A percentile compares a stretch with the other conserved stretches of the same genome.
These are phyloP conservation scores for Gymnoscopelus braueri DNA, from an alignment of 2,797 vertebrate genomes.

Conservation along the genomic window DNA sequence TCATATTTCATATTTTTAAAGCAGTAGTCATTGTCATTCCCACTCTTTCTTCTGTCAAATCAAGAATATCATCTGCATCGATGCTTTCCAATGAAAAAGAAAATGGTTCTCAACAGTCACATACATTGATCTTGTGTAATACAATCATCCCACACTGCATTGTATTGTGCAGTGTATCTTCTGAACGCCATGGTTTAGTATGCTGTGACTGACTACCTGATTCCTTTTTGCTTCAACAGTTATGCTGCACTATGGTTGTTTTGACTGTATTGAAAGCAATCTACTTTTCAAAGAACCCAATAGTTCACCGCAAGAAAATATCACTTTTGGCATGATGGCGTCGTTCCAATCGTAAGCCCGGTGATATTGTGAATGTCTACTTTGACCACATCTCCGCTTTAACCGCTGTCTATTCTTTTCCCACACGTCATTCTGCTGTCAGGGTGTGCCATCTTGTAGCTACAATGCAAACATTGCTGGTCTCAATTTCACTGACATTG, in stretches of 20 bases:
- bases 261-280: no score
- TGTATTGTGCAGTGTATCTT: not conserved
- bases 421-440: conserved; percentile 50
- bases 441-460: conserved; percentile 71
- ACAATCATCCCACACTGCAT: not conserved
- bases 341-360: no score
- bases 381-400: not conserved
- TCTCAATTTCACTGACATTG: conserved; percentile 82
- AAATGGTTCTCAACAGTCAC: no score
- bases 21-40: no score
- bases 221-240: no score
- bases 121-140: not conserved
- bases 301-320: no score
- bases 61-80: not conserved
- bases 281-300: no score
- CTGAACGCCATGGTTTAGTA: not conserved
- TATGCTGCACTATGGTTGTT: no score
- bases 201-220: not conserved
- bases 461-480: conserved; percentile 82
- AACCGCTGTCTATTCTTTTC: conserved; percentile 18
- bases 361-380: not conserved
- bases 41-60: not conserved
- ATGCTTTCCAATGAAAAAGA: no score
- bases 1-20: not conserved
- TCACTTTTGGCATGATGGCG: no score